phyloP scores from a whole-genome alignment of 2,888 invertebrate genomes.

The Taphrorychus bicolor region DNA sequence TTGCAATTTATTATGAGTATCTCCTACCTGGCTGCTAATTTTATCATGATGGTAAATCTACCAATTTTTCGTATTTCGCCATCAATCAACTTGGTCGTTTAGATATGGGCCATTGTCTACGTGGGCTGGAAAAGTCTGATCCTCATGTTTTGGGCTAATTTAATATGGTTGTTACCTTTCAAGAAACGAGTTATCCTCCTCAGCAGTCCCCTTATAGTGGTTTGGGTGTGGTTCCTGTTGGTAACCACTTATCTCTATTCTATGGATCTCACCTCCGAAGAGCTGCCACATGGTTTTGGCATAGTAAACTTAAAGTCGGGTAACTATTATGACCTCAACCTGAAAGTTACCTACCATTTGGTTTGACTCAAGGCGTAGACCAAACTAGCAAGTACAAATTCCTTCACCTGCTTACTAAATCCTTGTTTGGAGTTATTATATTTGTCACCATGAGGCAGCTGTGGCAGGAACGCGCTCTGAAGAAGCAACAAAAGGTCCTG shows the following conservation, averaged over 20 bases:
- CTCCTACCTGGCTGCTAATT: constrained; percentile 29
- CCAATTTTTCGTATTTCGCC: too few relatives aligned
- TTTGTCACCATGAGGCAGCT: constrained; percentile 33
- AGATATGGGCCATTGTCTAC: constrained; percentile 35
- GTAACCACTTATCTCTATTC: constrained; percentile 24
- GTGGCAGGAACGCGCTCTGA: constrained; percentile 14
- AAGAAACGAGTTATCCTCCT: constrained; percentile 19
- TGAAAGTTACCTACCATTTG: too few relatives aligned
- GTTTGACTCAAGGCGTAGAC: constrained; percentile 1
- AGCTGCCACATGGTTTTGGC: constrained; percentile 8
- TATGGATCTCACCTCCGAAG: constrained; percentile 21
- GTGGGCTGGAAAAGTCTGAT: constrained; percentile 27
- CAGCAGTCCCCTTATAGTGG: constrained; percentile 30
- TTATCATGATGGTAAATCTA: constrained; percentile 38
- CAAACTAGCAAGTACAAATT: neutral
- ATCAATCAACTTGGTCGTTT: neutral
- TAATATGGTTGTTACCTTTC: constrained; percentile 32
- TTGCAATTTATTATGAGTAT: constrained; percentile 19
- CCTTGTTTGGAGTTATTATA: constrained; percentile 28
- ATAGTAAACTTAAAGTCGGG: constrained; percentile 15
- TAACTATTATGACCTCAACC: neutral
- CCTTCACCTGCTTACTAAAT: constrained; percentile 23
- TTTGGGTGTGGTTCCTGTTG: constrained; percentile 28
- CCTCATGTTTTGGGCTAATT: constrained; percentile 34
- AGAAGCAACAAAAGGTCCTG: constrained; percentile 12